phyloP scores from a whole-genome alignment of 2,888 invertebrate species.

The Uloborus plumipes region DNA sequence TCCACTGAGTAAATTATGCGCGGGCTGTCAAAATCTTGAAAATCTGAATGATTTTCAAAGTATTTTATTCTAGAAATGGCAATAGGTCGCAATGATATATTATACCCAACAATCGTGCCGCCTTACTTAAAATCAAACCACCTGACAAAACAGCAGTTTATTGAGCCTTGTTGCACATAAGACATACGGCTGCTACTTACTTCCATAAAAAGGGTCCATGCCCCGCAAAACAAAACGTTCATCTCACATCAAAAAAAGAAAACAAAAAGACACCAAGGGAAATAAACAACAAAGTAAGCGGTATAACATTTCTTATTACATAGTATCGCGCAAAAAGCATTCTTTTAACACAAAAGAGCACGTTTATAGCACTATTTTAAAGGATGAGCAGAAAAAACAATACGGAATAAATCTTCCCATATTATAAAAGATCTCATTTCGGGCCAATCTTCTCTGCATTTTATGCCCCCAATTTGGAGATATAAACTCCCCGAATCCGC shows the following conservation, averaged over 20 bases:
- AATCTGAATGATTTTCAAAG: too few species aligned
- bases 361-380: slow-evolving; percentile 34
- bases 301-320: slow-evolving; percentile 6
- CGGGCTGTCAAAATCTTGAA: too few species aligned
- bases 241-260: background rate
- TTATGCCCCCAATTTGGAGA: slow-evolving; percentile 19
- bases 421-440: slow-evolving; percentile 3
- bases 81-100: too few species aligned
- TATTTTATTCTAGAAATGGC: too few species aligned
- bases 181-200: too few species aligned
- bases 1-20: too few species aligned
- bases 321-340: slow-evolving; percentile 21
- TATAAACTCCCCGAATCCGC: slow-evolving; percentile 26
- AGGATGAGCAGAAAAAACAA: slow-evolving; percentile 28
- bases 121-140: too few species aligned
- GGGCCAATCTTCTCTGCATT: slow-evolving; percentile 6
- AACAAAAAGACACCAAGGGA: background rate
- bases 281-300: background rate
- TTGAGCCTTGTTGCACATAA: too few species aligned
- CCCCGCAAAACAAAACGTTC: background rate
- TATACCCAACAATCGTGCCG: too few species aligned
- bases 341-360: slow-evolving; percentile 11
- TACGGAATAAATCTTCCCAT: slow-evolving; percentile 42
- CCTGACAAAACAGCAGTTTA: too few species aligned
- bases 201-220: too few species aligned